Percentiles rank a stretch among this genome's conserved stretches.
phyloP scores from a whole-genome alignment of 2,888 invertebrate genomes.

The Chrysodeixis includens region DNA sequence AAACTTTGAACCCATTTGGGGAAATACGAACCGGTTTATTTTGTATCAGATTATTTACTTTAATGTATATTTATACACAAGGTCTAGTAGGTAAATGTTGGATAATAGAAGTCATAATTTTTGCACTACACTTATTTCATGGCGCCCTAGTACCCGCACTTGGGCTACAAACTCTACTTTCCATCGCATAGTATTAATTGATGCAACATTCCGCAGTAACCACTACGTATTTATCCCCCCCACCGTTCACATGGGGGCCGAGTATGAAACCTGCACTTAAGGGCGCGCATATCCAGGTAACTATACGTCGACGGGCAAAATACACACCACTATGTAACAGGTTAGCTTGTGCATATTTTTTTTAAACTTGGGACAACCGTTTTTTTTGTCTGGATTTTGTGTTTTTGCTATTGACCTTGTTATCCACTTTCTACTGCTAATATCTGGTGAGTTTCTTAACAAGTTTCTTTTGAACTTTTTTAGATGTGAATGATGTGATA shows the following conservation, averaged over 20 bases:
- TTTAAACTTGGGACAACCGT: neutral
- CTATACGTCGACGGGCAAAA: neutral
- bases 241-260: slow-evolving; percentile 58
- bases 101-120: neutral
- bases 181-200: slow-evolving; percentile 67
- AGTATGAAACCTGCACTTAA: slow-evolving; percentile 55
- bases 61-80: neutral
- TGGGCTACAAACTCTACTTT: slow-evolving; percentile 62
- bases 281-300: neutral
- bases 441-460: neutral
- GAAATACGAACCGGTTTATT: neutral
- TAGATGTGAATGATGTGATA: neutral
- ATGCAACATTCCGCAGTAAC: slow-evolving; percentile 71
- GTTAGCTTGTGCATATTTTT: neutral
- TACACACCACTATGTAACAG: neutral
- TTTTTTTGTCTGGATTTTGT: neutral
- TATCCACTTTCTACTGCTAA: neutral
- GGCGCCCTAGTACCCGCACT: neutral
- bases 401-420: neutral
- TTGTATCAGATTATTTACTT: neutral
- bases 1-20: neutral
- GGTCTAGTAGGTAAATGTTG: neutral
- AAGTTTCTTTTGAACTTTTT: neutral
- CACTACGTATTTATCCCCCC: slow-evolving; percentile 31
- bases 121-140: neutral